Conservation (phyloP, 2,888 invertebrate genomes). For the Drosophila borborema region DNA sequence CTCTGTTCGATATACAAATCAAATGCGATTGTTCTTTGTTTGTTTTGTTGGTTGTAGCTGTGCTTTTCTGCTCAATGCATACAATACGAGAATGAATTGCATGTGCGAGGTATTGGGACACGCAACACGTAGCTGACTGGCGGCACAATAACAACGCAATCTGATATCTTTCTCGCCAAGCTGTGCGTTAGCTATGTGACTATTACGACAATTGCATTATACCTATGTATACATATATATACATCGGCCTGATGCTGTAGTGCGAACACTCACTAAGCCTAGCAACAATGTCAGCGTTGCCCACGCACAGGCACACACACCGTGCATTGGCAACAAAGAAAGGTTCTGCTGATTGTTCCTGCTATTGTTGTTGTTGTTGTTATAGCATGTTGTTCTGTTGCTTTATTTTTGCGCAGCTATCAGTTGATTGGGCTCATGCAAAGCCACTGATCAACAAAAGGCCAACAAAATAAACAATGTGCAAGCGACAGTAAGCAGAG, state of each 20-base stretch:
- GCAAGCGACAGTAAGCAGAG: conserved; percentile 21
- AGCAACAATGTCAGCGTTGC: conserved; percentile 4
- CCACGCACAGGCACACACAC: conserved; percentile 5
- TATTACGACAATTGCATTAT: conserved; percentile 34
- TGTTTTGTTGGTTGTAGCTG: neutral
- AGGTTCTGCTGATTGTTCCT: conserved; percentile 9
- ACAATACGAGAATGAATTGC: conserved; percentile 10
- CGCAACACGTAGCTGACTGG: conserved; percentile 32
- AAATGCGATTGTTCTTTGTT: conserved; percentile 11
- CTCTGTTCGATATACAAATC: conserved; percentile 11
- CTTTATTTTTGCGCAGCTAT: conserved; percentile 12
- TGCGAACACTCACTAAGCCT: conserved; percentile 11
- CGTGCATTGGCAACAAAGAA: conserved; percentile 16
- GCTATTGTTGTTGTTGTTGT: conserved; percentile 4
- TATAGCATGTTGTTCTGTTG: neutral
- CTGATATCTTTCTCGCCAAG: conserved; percentile 19
- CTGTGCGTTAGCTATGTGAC: conserved; percentile 33
- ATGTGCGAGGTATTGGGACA: conserved; percentile 6
- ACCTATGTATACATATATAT: neutral
- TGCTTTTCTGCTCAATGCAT: conserved; percentile 21
- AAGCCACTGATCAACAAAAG: conserved; percentile 31
- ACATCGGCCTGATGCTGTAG: neutral
- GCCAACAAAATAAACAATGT: conserved; percentile 19
- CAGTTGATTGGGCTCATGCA: conserved; percentile 37
- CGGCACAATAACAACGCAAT: conserved; percentile 16